A percentile compares a stretch with the other conserved stretches of the same genome.
Conservation (phyloP, 2,113 vertebrate genomes). For the Lates calcarifer region DNA sequence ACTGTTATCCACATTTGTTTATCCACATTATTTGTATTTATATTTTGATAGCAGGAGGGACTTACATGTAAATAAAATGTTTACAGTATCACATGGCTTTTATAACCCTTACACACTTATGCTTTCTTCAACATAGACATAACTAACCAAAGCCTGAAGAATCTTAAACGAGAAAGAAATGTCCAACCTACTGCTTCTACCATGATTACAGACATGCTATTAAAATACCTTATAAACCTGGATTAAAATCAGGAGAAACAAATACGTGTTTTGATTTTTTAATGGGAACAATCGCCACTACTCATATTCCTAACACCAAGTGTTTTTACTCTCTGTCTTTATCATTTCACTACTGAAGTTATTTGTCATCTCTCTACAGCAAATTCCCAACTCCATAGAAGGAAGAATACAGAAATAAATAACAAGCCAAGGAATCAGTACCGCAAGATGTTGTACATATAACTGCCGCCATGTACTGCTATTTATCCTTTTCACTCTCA, state of each 20-base stretch:
- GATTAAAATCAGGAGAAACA: background rate
- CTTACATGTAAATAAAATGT: background rate
- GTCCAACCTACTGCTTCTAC: background rate
- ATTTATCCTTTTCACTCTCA: slow-evolving; percentile 76
- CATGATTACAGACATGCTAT: background rate
- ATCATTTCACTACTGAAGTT: too few relatives aligned
- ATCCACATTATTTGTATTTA: slow-evolving; percentile 8
- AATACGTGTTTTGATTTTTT: background rate
- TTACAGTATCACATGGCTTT: background rate
- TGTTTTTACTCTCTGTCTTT: too few relatives aligned
- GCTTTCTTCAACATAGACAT: background rate
- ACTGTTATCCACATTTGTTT: slow-evolving; percentile 5
- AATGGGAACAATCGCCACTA: background rate
- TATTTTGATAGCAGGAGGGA: background rate
- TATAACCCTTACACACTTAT: background rate
- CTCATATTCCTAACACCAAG: background rate
- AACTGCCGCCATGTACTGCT: slow-evolving; percentile 28
- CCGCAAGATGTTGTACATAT: slow-evolving; percentile 23
- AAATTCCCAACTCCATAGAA: background rate
- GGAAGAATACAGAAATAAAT: slow-evolving; percentile 13
- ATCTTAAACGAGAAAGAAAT: background rate
- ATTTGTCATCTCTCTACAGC: slow-evolving; percentile 6
- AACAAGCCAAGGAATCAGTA: slow-evolving; percentile 6
- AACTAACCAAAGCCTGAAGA: background rate
- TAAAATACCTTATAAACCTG: background rate